A percentile compares a stretch with the other conserved stretches of the same genome.
These are phyloP conservation scores for Tyria jacobaeae DNA, from an alignment of 2,888 invertebrate genomes.

Conservation along the genomic window DNA sequence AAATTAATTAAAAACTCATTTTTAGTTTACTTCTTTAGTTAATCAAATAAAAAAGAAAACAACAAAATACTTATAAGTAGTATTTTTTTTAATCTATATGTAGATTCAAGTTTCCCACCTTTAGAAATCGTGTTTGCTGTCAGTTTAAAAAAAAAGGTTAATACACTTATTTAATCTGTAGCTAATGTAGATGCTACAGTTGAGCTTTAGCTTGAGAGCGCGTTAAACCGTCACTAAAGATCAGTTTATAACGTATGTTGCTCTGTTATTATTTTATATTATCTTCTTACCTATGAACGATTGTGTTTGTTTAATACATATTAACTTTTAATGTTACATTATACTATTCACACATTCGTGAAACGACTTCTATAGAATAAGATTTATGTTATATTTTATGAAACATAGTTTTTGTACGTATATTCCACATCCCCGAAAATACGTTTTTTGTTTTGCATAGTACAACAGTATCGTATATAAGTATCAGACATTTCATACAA, in stretches of 20 bases:
- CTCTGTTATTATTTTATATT: neutral
- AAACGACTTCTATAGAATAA: neutral
- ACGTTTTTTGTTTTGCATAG: too few relatives aligned
- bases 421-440: neutral
- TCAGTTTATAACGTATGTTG: neutral
- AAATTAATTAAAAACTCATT: constrained; percentile 68
- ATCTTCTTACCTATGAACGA: neutral
- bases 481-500: neutral
- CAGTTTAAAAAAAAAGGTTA: neutral
- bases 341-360: too few relatives aligned
- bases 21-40: neutral
- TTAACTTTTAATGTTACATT: too few relatives aligned
- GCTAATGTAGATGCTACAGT: too few relatives aligned
- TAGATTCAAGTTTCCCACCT: constrained; percentile 4
- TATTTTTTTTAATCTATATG: neutral
- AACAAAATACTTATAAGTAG: neutral
- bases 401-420: neutral
- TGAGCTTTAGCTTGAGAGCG: too few relatives aligned
- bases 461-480: neutral
- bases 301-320: too few relatives aligned
- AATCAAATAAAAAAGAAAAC: neutral
- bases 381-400: neutral
- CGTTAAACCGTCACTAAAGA: neutral
- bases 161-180: too few relatives aligned
- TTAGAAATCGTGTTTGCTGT: neutral